Evolutionary conservation across 2,797 vertebrate genomes (phyloP).

Genomic region (Brachyalestes nurse): DNA sequence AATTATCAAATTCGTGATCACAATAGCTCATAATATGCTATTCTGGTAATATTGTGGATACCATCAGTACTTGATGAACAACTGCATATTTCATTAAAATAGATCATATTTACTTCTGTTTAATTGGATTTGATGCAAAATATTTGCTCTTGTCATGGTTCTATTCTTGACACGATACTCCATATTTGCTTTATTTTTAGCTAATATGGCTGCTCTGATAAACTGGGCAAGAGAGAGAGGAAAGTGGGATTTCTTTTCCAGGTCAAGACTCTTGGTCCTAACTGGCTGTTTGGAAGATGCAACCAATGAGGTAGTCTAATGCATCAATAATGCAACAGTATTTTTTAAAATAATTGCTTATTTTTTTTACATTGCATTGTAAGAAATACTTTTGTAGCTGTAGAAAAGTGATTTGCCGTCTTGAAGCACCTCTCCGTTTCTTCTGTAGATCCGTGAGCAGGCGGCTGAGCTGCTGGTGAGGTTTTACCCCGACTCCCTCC

Average conservation of each 20-base stretch:
- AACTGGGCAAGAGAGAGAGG: slow-evolving; percentile 72
- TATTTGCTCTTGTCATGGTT: not conserved
- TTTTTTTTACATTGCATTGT: too few relatives aligned
- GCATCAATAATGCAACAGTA: too few relatives aligned
- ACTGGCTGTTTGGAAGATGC: slow-evolving; percentile 88
- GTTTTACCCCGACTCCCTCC: slow-evolving; percentile 79
- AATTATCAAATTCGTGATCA: too few relatives aligned
- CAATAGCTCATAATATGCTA: too few relatives aligned
- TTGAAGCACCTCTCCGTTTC: not conserved
- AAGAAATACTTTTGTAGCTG: too few relatives aligned
- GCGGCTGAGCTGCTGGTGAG: slow-evolving; percentile 79
- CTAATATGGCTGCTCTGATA: slow-evolving; percentile 80
- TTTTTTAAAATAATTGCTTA: too few relatives aligned
- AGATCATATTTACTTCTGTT: too few relatives aligned
- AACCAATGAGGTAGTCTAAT: slow-evolving; percentile 85
- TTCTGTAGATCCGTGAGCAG: slow-evolving; percentile 86
- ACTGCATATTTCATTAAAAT: too few relatives aligned
- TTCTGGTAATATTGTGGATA: too few relatives aligned
- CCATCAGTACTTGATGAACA: too few relatives aligned
- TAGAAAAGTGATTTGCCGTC: too few relatives aligned
- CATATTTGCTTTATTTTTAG: slow-evolving; percentile 67
- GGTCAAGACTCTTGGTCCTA: slow-evolving; percentile 77
- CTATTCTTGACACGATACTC: not conserved
- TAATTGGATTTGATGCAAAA: not conserved
- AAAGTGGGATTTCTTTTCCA: slow-evolving; percentile 86